Base-by-base conservation (phyloP, 2,113 vertebrate species). In the Muntiacus reevesi region DNA sequence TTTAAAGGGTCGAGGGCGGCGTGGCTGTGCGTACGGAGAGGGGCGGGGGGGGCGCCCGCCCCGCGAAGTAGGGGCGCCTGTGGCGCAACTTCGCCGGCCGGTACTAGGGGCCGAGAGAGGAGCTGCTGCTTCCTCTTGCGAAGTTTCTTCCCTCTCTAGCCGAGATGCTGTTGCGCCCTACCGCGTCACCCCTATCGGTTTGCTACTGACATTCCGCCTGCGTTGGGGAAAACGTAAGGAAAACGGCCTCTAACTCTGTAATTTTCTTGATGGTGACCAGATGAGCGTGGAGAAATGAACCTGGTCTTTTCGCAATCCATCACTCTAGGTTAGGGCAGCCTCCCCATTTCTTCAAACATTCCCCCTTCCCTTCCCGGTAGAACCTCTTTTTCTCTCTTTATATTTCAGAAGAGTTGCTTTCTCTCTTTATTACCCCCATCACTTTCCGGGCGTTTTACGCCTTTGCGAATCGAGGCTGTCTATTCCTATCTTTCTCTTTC, bases 101-200 rank as follows among this genome's bases (percentile, higher is more conserved):
- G 78, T 81, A 54, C 23, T 23, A 6, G 81, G 91, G 71, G 60
- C 87, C 28, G 3, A 19, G 12, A 19, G 87, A 15, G 28, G 79
- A 95, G 92, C 89, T 27, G 74, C 92, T 28, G 96, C 90, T 97
- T 97, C 93, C 95, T 93, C 96, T 85, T 60, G 67, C 60, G 92
- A 98, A 98, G 97, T 98, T 98, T 98, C 93, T 95, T 95, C 64
- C 87, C 47, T 89, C 33, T 33, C 12, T 10, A 23, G 3, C 33
- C 67, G 67, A 57, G 97, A 87, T 95, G 97, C 93, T 87, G 74
- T 82, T 85, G 96, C 97, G 85, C 90, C 91, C 91, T 87, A 85
- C 67, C 71, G 94, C 57, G 87, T 89, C 83, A n/a, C 90, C 95
- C 84, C 64, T 10, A 19, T 19, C 43, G 11, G 71, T 33, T 57